phyloP scores from a whole-genome alignment of 2,113 vertebrate species.

The Chiloscyllium plagiosum region DNA sequence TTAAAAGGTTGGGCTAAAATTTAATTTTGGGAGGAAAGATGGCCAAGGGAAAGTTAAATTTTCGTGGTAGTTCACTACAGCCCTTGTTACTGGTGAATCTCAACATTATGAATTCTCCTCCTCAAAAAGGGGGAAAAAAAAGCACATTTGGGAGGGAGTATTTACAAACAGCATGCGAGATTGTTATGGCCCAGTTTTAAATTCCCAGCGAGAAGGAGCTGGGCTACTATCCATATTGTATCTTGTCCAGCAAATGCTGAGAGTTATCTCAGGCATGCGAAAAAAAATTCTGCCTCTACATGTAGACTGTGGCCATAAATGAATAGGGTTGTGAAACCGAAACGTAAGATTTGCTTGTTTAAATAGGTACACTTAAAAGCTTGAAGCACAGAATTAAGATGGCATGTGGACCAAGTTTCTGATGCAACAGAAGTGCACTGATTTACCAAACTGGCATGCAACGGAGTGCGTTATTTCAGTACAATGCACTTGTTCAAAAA shows the following conservation, averaged over 20 bases:
- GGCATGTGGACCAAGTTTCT: not conserved
- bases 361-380: not conserved
- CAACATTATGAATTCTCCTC: not conserved
- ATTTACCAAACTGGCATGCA: not conserved
- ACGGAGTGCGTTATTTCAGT: not conserved
- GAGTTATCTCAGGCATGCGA: not conserved
- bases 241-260: not conserved
- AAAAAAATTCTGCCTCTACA: not conserved
- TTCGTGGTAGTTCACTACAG: not conserved
- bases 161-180: not conserved
- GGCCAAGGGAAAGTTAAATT: not conserved
- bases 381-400: not conserved
- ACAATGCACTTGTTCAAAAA: not conserved
- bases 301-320: not conserved
- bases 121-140: not conserved
- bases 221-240: not conserved
- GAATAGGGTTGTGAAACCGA: not conserved
- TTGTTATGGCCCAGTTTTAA: not conserved
- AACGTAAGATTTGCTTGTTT: not conserved
- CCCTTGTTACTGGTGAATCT: not conserved
- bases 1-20: not conserved
- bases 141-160: not conserved
- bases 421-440: not conserved
- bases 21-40: not conserved
- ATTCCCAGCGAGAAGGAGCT: not conserved